These are phyloP conservation scores for Eupithecia pulchellata DNA, from an alignment of 2,888 invertebrate species.

Conservation along the genomic window DNA sequence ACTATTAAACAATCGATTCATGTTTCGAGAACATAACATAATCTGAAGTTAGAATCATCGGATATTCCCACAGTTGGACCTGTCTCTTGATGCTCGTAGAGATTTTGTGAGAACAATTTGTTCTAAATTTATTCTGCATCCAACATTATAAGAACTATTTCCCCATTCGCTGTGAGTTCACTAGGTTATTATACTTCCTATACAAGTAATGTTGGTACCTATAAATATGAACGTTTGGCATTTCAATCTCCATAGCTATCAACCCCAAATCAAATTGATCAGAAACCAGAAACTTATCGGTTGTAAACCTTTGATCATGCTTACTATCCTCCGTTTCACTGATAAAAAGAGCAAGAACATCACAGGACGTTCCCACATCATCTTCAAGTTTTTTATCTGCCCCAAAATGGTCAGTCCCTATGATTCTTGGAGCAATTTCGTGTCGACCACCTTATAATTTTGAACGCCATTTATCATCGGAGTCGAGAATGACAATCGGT, in stretches of 20 bases:
- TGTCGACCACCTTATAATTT: constrained; percentile 77
- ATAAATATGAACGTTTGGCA: not conserved
- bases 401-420: constrained; percentile 60
- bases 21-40: constrained; percentile 40
- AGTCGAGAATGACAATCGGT: constrained; percentile 72
- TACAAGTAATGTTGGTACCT: too few relatives aligned
- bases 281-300: constrained; percentile 60
- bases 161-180: not conserved
- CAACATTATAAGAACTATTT: not conserved
- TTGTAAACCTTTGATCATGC: constrained; percentile 61
- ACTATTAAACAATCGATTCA: constrained; percentile 42
- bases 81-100: not conserved
- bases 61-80: constrained; percentile 14
- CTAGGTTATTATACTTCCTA: too few relatives aligned
- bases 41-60: constrained; percentile 12
- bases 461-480: constrained; percentile 73
- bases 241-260: constrained; percentile 28
- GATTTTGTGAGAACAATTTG: not conserved
- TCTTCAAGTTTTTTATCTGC: constrained; percentile 61
- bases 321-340: constrained; percentile 52
- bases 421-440: constrained; percentile 70
- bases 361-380: constrained; percentile 76
- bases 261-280: constrained; percentile 44
- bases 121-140: not conserved
- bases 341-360: constrained; percentile 58